Percentiles rank a stretch among this genome's conserved stretches.
phyloP scores from a whole-genome alignment of 2,888 invertebrate genomes.

The Andricus quercusramuli region DNA sequence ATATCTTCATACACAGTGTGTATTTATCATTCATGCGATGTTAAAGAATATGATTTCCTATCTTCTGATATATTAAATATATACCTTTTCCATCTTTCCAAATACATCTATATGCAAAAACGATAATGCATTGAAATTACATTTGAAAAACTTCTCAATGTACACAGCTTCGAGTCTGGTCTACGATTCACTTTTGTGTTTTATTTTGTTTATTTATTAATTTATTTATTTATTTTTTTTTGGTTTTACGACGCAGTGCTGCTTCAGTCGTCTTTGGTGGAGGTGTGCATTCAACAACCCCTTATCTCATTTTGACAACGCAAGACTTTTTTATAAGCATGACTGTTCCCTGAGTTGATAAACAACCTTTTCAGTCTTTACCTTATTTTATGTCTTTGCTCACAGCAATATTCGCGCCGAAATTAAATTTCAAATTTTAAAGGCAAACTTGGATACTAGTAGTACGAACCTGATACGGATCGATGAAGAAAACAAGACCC shows the following conservation, averaged over 20 bases:
- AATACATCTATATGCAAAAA: slow-evolving; percentile 44
- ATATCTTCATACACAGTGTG: slow-evolving; percentile 23
- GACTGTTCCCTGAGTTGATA: slow-evolving; percentile 75
- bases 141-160: slow-evolving; percentile 56
- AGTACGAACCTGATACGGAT: neutral
- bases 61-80: slow-evolving; percentile 31
- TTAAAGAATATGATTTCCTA: slow-evolving; percentile 17
- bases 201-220: no score
- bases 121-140: slow-evolving; percentile 56
- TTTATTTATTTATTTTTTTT: slow-evolving; percentile 48
- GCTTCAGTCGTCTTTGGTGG: slow-evolving; percentile 76
- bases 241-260: slow-evolving; percentile 70
- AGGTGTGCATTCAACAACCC: slow-evolving; percentile 60
- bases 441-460: slow-evolving; percentile 56
- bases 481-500: slow-evolving; percentile 13
- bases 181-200: slow-evolving; percentile 51
- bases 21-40: slow-evolving; percentile 24
- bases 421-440: slow-evolving; percentile 48
- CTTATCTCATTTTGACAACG: slow-evolving; percentile 53
- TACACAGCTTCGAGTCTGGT: slow-evolving; percentile 56
- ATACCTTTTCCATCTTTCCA: neutral
- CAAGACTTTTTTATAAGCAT: slow-evolving; percentile 62
- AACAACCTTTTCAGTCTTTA: slow-evolving; percentile 76
- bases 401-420: slow-evolving; percentile 54
- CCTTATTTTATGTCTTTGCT: slow-evolving; percentile 61